Base-by-base conservation (phyloP, 2,113 vertebrate genomes). In the Amphiprion ocellaris region DNA sequence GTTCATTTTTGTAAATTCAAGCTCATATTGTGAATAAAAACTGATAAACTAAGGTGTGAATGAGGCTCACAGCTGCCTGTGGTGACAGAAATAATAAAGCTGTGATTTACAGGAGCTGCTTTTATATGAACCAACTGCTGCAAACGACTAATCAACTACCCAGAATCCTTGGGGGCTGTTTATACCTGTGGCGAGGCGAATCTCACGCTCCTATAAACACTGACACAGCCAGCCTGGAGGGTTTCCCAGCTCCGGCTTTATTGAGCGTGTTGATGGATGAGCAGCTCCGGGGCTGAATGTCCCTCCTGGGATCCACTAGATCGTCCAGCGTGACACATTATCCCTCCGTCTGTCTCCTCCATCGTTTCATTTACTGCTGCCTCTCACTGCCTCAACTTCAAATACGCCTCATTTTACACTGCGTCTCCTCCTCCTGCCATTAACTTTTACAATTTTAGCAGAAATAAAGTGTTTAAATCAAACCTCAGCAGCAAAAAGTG, bases 231-330 rank as follows among this genome's bases (percentile, higher is more conserved):
- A 44, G 41, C 9, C 37, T 30, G 30, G 30, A 30, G 30, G 30
- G 4, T 30, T 30, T 30, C 6, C 30, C 30, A 37, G 33, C 33
- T 37, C 33, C 7, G 33, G 30, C 7, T 37, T 37, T 37, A 37
- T 37, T 37, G 33, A 37, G 33, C 33, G 33, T 37, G 33, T 10
- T 37, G 76, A 80, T 83, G 76, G 49, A 85, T 83, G 56, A 60
- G 64, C 69, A 56, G 64, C 55, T 66, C 70, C 4, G 54, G 53
- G 44, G 50, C 81, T 82, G 71, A 17, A 82, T 79, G 81, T 82
- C 72, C 76, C 87, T 68, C 84, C 76, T 61, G 87, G 82, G 84
- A 84, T 80, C 85, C 72, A 58, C 73, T 85, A 16, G 19, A 77
- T 77, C 1, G 12, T 82, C 55, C 50, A 60, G 62, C 8, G 5